These are phyloP conservation scores for Cryptoprocta ferox DNA, from an alignment of 2,797 vertebrate species.

Conservation along the genomic window DNA sequence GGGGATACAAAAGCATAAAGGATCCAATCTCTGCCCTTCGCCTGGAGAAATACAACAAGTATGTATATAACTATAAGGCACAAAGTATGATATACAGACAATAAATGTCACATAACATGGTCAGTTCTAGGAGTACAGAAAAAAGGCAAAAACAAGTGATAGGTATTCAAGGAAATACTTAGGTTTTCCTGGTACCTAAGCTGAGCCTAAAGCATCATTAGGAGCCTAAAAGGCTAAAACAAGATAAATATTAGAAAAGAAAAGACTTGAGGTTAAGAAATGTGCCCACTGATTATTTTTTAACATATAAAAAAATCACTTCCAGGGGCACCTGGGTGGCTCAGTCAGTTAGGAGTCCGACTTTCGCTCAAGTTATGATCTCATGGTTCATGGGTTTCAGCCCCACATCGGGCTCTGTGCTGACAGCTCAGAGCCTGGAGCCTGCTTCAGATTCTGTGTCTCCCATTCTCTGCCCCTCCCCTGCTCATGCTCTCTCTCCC, in stretches of 20 bases:
- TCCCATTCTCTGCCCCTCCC: no score
- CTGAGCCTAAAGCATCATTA: neutral
- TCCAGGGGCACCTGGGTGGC: no score
- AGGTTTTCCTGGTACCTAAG: neutral
- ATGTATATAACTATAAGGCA: neutral
- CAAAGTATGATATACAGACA: neutral
- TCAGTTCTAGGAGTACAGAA: neutral
- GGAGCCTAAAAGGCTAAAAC: neutral
- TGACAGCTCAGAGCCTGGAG: no score
- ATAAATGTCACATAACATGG: neutral
- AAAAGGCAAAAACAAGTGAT: neutral
- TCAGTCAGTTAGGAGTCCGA: no score
- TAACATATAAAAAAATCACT: neutral
- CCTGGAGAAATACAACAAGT: conserved; percentile 44
- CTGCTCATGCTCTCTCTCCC: no score
- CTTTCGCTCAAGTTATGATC: no score
- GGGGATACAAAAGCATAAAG: neutral
- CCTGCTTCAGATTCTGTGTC: no score
- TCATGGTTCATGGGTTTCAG: no score
- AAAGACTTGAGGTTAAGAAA: neutral
- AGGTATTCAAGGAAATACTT: conserved; percentile 6
- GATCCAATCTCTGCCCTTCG: neutral
- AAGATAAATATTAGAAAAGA: neutral
- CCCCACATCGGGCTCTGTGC: no score
- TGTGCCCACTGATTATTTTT: neutral